A percentile compares a stretch with the other conserved stretches of the same genome.
phyloP scores from a whole-genome alignment of 2,113 vertebrate species.

The Corythaixoides concolor region DNA sequence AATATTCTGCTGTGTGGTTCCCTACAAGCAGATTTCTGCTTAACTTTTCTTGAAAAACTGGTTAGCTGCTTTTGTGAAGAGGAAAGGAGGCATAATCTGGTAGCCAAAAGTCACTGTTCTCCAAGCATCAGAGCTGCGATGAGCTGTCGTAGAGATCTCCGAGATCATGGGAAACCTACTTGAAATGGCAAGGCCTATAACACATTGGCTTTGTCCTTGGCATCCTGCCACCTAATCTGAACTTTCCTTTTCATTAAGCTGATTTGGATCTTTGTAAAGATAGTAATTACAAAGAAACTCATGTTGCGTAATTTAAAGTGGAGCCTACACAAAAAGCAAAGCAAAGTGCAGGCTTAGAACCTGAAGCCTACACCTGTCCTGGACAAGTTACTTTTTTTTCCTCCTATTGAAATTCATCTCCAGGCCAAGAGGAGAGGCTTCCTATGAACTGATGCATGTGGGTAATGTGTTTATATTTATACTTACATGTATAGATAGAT shows the following conservation, averaged over 20 bases:
- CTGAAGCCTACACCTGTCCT: background rate
- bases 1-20: conserved; percentile 14
- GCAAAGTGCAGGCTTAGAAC: background rate
- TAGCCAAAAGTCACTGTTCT: conserved; percentile 19
- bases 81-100: background rate
- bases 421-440: background rate
- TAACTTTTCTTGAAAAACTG: conserved; percentile 24
- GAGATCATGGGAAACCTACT: conserved; percentile 7
- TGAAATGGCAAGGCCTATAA: background rate
- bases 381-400: background rate
- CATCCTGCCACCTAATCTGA: background rate
- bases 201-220: background rate
- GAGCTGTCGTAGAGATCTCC: background rate
- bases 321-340: background rate
- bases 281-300: background rate
- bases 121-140: background rate
- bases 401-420: background rate
- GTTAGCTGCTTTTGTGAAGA: conserved; percentile 1
- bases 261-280: background rate
- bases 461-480: background rate
- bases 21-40: background rate
- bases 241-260: background rate
- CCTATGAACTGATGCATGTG: background rate
- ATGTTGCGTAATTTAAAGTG: background rate
- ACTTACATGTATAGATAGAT: background rate